Conservation (phyloP, 1,140 invertebrate genomes). For the Drosophila aff. region DNA sequence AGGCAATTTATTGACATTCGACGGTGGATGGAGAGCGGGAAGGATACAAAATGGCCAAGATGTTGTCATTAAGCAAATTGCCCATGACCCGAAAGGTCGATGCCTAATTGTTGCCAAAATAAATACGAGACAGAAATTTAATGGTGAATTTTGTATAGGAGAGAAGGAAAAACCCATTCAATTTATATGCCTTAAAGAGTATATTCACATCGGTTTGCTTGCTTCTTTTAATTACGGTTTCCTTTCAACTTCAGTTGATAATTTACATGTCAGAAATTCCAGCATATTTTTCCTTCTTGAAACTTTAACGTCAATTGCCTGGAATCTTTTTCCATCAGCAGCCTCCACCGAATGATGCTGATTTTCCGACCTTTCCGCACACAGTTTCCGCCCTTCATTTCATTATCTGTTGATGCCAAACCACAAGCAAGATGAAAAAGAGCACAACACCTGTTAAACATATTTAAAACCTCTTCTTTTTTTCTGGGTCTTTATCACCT, state of each 20-base stretch:
- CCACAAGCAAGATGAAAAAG: conserved; percentile 34
- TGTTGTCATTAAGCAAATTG: conserved; percentile 70
- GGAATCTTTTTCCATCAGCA: conserved; percentile 10
- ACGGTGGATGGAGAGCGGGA: conserved; percentile 25
- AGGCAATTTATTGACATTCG: conserved; percentile 73
- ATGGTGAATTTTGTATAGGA: too few relatives aligned
- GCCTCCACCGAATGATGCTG: neutral
- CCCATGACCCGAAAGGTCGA: conserved; percentile 20
- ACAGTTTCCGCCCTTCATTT: conserved; percentile 47
- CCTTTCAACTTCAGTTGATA: neutral
- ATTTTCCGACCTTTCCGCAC: conserved; percentile 30
- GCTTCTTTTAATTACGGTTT: neutral
- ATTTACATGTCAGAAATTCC: neutral
- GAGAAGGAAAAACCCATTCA: neutral
- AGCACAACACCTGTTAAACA: conserved; percentile 48
- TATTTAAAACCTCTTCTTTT: conserved; percentile 43
- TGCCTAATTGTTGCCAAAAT: conserved; percentile 42
- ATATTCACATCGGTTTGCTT: neutral
- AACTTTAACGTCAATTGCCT: conserved; percentile 38
- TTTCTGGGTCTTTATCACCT: conserved; percentile 42
- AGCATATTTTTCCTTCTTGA: conserved; percentile 6
- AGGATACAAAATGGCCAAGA: conserved; percentile 52
- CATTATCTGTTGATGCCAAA: conserved; percentile 52
- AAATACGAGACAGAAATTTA: conserved; percentile 17
- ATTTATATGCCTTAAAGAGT: neutral